Percentiles rank a stretch among this genome's conserved stretches.
These are phyloP conservation scores for Lacerta bilineata DNA, from an alignment of 2,797 vertebrate genomes.

Conservation along the genomic window DNA sequence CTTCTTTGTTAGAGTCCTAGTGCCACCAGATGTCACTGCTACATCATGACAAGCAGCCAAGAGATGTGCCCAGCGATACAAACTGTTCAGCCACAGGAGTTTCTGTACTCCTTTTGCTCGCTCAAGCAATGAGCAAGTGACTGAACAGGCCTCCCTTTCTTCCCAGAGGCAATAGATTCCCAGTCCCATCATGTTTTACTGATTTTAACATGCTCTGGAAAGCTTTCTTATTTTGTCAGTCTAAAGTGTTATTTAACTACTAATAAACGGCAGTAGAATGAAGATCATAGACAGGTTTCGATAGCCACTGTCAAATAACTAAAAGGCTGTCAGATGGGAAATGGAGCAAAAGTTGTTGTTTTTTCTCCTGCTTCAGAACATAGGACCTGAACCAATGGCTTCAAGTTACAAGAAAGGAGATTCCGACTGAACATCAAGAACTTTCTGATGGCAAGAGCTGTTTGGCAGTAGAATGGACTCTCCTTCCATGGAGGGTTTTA, in stretches of 20 bases:
- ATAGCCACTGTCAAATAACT: no score
- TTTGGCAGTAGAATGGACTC: no score
- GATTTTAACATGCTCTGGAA: neutral
- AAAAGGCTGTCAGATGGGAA: no score
- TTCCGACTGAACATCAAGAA: no score
- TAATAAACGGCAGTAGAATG: neutral
- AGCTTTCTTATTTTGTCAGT: neutral
- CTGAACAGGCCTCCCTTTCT: neutral
- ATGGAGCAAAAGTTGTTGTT: no score
- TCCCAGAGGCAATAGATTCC: neutral
- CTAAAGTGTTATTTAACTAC: neutral
- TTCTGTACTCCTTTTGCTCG: neutral
- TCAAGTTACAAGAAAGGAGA: no score
- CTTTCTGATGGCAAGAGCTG: no score
- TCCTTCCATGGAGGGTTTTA: no score
- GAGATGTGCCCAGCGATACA: neutral
- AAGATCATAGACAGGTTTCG: no score
- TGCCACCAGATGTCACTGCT: neutral
- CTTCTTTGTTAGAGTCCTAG: neutral
- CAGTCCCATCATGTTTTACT: neutral
- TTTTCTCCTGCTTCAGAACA: no score
- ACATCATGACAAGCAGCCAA: accelerated
- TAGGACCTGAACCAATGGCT: no score
- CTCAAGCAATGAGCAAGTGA: neutral
- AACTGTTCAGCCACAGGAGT: accelerated